Conservation (phyloP, 2,797 vertebrate genomes). For the Buceros bicornis region DNA sequence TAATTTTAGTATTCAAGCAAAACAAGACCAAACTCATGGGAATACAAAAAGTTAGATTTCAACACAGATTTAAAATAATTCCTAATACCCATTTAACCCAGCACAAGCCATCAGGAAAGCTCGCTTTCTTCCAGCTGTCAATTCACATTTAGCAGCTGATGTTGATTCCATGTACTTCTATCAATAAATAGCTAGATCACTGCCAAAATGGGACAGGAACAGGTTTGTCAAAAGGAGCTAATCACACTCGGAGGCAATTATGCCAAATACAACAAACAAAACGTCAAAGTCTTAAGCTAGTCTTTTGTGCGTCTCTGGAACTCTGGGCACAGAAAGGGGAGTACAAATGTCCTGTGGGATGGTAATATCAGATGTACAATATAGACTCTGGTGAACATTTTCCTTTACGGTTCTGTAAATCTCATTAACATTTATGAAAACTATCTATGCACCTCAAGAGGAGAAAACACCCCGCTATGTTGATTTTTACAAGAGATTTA, state of each 20-base stretch:
- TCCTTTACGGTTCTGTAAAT: neutral
- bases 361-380: neutral
- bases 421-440: conserved; percentile 47
- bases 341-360: neutral
- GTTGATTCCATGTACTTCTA: neutral
- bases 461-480: neutral
- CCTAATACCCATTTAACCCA: neutral
- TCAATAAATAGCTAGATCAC: neutral
- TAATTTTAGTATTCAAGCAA: neutral
- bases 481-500: conserved; percentile 42
- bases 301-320: neutral
- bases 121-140: neutral
- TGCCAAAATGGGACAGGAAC: neutral
- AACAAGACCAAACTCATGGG: neutral
- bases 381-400: neutral
- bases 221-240: neutral
- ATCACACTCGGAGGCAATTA: neutral
- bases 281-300: neutral
- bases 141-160: neutral
- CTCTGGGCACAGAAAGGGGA: neutral
- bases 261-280: conserved; percentile 30
- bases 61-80: neutral
- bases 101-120: neutral
- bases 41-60: neutral
- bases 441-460: conserved; percentile 27